Evolutionary conservation across 2,797 vertebrate genomes (phyloP).

Genomic region (Coendou prehensilis): DNA sequence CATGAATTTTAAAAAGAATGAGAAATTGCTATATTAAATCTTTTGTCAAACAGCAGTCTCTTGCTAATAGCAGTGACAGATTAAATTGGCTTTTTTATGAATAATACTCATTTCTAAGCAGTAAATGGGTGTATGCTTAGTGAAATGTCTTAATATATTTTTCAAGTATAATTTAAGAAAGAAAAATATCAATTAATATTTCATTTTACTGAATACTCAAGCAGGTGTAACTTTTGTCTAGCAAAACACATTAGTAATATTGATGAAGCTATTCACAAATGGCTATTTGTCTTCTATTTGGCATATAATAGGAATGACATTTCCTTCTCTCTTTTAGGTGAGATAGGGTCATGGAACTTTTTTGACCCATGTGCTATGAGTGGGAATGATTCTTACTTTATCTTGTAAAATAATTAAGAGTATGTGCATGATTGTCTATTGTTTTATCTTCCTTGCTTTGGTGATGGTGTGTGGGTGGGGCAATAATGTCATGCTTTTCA

Average conservation of each 20-base stretch:
- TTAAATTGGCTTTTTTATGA: conserved; percentile 59
- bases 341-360: not conserved
- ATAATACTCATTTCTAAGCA: conserved; percentile 44
- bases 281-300: not conserved
- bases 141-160: conserved; percentile 62
- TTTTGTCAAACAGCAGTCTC: conserved; percentile 67
- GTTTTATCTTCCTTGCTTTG: not conserved
- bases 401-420: not conserved
- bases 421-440: not conserved
- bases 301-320: not conserved
- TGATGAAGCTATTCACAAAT: not conserved
- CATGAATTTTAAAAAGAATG: conserved; percentile 80
- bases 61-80: conserved; percentile 65
- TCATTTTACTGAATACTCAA: conserved; percentile 15
- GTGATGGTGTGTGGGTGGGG: not conserved
- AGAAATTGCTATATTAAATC: conserved; percentile 70
- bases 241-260: not conserved
- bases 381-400: not conserved
- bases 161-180: conserved; percentile 57
- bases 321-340: not conserved
- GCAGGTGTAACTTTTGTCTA: not conserved
- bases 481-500: not conserved
- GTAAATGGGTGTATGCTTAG: conserved; percentile 44
- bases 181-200: conserved; percentile 29
- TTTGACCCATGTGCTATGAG: not conserved